phyloP scores from a whole-genome alignment of 1,140 invertebrate genomes.

The Drosophila auraria region DNA sequence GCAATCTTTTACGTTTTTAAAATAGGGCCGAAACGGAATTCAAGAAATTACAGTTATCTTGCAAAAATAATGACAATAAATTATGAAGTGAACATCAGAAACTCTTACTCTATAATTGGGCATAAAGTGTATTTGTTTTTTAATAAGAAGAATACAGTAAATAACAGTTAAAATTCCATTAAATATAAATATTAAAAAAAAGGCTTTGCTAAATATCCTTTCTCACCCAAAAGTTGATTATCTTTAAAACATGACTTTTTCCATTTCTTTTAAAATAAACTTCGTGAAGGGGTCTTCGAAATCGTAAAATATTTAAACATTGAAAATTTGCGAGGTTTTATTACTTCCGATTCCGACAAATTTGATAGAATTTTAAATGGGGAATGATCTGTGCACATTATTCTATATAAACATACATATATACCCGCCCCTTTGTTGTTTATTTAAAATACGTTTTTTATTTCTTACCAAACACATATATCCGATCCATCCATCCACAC shows the following conservation, averaged over 20 bases:
- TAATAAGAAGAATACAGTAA: background rate
- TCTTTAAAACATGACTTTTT: background rate
- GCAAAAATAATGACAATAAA: slow-evolving; percentile 1
- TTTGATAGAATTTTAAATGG: slow-evolving; percentile 22
- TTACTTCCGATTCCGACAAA: slow-evolving; percentile 44
- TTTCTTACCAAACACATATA: slow-evolving; percentile 15
- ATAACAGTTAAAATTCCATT: background rate
- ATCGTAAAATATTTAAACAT: background rate
- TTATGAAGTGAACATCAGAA: background rate
- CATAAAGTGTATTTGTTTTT: background rate
- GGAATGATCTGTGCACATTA: slow-evolving; percentile 16
- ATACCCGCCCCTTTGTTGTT: slow-evolving; percentile 32
- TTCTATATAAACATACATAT: slow-evolving; percentile 11
- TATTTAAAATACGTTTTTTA: slow-evolving; percentile 35
- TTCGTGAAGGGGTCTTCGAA: background rate
- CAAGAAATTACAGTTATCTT: background rate
- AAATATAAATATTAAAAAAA: background rate
- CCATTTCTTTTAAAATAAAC: background rate
- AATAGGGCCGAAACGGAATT: slow-evolving; percentile 18
- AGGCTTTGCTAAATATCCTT: background rate
- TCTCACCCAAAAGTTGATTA: background rate
- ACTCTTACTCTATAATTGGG: background rate
- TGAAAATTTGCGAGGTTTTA: slow-evolving; percentile 15
- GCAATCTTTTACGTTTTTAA: slow-evolving; percentile 17
- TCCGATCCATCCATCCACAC: background rate